Conservation (phyloP, 2,888 invertebrate genomes). For the Brenthis daphne region DNA sequence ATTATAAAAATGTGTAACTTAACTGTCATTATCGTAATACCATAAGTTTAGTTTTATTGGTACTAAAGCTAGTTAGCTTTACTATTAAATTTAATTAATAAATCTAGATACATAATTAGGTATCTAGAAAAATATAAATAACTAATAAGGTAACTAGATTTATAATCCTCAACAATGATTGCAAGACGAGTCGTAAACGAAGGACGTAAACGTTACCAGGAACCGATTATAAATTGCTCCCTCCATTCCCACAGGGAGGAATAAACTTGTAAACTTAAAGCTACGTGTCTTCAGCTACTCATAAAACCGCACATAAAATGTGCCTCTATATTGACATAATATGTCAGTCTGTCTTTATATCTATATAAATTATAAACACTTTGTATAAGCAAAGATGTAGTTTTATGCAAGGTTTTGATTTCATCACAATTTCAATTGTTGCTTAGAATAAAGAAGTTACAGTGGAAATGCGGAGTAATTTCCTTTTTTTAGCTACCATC, state of each 20-base stretch:
- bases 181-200: neutral
- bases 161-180: neutral
- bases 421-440: neutral
- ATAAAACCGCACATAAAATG: conserved; percentile 6
- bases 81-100: too few species aligned
- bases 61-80: too few species aligned
- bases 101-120: too few species aligned
- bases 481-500: too few species aligned
- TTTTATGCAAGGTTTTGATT: too few species aligned
- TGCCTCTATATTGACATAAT: neutral
- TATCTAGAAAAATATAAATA: too few species aligned
- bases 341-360: neutral
- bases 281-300: conserved; percentile 3
- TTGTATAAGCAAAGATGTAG: too few species aligned
- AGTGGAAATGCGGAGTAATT: too few species aligned
- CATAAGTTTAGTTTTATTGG: too few species aligned
- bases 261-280: conserved; percentile 42
- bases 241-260: conserved; percentile 26
- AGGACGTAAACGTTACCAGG: conserved; percentile 1
- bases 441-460: too few species aligned
- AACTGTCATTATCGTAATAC: too few species aligned
- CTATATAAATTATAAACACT: neutral
- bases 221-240: neutral
- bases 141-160: neutral
- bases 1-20: too few species aligned